Base-by-base conservation (phyloP, 2,888 invertebrate species). In the Ophion ventricosus region DNA sequence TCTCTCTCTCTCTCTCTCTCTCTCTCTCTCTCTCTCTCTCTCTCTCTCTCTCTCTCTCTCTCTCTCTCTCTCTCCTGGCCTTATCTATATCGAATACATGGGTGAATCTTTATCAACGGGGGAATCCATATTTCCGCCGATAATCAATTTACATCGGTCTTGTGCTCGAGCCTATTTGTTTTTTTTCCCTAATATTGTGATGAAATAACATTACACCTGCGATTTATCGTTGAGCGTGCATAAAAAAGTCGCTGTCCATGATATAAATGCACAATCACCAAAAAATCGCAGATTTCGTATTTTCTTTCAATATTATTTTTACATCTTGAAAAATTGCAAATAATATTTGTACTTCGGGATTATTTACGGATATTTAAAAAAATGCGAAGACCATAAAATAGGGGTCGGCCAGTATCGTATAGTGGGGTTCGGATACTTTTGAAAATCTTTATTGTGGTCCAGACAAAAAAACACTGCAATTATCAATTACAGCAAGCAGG, bases 1-100 rank as follows among this genome's bases (percentile, higher is more conserved):
- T 64, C 57, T 73, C 20, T 59, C 29, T 29, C 29, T 29, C 29
- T 3, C 29, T 29, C 29, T 29, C 4, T 3, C 29, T 3, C 2
- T 29, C 1, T 29, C 29, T 29, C 29, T 35, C 1, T 29, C 29
- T 29, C 29, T 29, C n/a, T n/a, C n/a, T n/a, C n/a, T n/a, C n/a
- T 4, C 29, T 4, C 7, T 29, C 29, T 29, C 29, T 29, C 29
- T 29, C 29, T 7, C 29, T 29, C 29, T 29, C 29, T 7, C 29
- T 29, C 5, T 29, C 5, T 29, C 4, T 29, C 29, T 29, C 7
- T 29, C 29, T 4, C 29, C 7, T 35, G 1, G 35, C 40, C 17
- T 25, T 26, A 63, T 63, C 10, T n/a, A 17, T 66, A 40, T 66
- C 49, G 49, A 49, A 66, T 20, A 29, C n/a, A 40, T 66, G 10